phyloP scores from a whole-genome alignment of 92 coral and sea anemone genomes.

The Metridium senile region DNA sequence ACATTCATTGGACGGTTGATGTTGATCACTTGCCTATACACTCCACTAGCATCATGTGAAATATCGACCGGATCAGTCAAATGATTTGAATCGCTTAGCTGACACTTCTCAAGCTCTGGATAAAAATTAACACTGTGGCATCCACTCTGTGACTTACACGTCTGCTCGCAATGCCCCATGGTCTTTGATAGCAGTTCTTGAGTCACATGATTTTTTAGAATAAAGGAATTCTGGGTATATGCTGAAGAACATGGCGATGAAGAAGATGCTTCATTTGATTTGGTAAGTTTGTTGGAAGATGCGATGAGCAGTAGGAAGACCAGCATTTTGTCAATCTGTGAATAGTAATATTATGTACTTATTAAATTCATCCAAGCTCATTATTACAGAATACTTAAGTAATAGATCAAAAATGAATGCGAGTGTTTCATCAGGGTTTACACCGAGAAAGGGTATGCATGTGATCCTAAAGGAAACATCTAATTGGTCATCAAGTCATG shows the following conservation, averaged over 20 bases:
- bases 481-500: too few relatives aligned
- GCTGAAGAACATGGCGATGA: neutral
- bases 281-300: too few relatives aligned
- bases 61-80: slow-evolving; percentile 4
- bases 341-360: too few relatives aligned
- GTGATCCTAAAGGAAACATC: too few relatives aligned
- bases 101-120: slow-evolving; percentile 4
- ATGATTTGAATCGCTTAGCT: slow-evolving; percentile 5
- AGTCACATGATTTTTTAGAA: slow-evolving; percentile 17
- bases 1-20: neutral
- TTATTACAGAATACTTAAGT: too few relatives aligned
- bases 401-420: too few relatives aligned
- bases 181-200: neutral
- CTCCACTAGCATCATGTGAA: neutral
- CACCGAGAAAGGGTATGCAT: too few relatives aligned
- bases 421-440: too few relatives aligned
- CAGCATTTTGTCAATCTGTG: too few relatives aligned
- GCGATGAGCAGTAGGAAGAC: too few relatives aligned
- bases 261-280: neutral
- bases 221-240: neutral
- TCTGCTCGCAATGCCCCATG: neutral
- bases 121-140: slow-evolving; percentile 25
- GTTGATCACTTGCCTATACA: slow-evolving; percentile 1
- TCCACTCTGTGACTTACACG: slow-evolving; percentile 4
- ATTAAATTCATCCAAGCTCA: too few relatives aligned